These are phyloP conservation scores for Nerophis ophidion DNA, from an alignment of 2,113 vertebrate genomes.

Conservation along the genomic window DNA sequence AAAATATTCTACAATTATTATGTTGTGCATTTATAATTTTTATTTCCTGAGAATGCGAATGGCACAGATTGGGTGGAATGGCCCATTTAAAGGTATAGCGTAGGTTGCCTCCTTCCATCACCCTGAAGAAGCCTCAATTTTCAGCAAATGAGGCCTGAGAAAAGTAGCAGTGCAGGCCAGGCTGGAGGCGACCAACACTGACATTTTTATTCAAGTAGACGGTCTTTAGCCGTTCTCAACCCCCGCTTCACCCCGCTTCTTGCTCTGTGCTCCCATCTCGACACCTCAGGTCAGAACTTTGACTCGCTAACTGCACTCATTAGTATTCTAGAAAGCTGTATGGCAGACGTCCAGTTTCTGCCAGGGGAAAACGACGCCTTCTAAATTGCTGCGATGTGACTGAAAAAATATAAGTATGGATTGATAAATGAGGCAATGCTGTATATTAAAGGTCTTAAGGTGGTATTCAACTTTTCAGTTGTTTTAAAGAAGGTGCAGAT, in stretches of 20 bases:
- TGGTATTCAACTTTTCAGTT: too few relatives aligned
- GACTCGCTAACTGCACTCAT: conserved; percentile 63
- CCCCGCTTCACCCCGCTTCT: conserved; percentile 20
- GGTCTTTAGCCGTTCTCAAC: conserved; percentile 28
- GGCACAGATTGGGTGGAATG: too few relatives aligned
- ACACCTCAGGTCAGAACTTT: conserved; percentile 65
- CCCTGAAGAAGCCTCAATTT: conserved; percentile 1
- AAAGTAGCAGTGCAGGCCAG: conserved; percentile 12
- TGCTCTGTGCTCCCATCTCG: conserved; percentile 31
- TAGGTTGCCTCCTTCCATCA: not conserved
- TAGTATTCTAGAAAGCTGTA: conserved; percentile 63
- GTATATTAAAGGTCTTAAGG: too few relatives aligned
- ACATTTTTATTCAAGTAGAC: conserved; percentile 41
- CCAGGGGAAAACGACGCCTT: conserved; percentile 36
- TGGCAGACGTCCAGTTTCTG: conserved; percentile 56
- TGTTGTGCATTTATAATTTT: too few relatives aligned
- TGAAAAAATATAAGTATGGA: not conserved
- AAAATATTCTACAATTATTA: too few relatives aligned
- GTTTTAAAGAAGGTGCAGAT: too few relatives aligned
- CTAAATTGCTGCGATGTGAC: conserved; percentile 32
- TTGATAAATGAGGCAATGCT: not conserved
- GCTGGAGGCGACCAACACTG: conserved; percentile 42
- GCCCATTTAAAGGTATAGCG: not conserved
- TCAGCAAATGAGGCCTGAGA: conserved; percentile 21
- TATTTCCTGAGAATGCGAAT: too few relatives aligned